Evolutionary conservation across 64 coral and sea anemone genomes (phyloP).

Genomic region (Pocillopora damicornis): DNA sequence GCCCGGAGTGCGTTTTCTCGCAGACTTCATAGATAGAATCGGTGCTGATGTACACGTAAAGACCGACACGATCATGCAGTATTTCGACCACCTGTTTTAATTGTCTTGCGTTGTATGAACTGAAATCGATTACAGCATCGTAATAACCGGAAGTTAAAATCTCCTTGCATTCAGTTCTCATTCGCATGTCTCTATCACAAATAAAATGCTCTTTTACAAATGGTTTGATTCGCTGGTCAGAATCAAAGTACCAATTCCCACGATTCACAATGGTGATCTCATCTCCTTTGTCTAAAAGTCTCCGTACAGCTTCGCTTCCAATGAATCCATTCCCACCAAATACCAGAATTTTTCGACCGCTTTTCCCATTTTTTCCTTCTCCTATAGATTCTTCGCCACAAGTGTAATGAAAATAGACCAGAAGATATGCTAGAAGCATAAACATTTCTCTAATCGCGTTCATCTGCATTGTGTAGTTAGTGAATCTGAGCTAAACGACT

Average conservation of each 20-base stretch:
- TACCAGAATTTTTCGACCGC: conserved; percentile 54
- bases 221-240: conserved; percentile 78
- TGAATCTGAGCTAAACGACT: neutral
- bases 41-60: conserved; percentile 92
- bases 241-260: conserved; percentile 97
- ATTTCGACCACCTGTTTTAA: conserved; percentile 72
- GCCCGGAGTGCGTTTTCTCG: conserved; percentile 65
- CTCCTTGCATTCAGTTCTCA: conserved; percentile 80
- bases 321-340: conserved; percentile 98
- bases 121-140: conserved; percentile 92
- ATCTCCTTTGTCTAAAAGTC: conserved; percentile 62
- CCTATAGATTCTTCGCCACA: neutral
- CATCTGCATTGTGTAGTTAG: conserved; percentile 9
- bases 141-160: conserved; percentile 74
- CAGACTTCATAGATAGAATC: conserved; percentile 91
- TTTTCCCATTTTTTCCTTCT: neutral
- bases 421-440: neutral
- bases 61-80: conserved; percentile 65
- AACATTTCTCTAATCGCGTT: neutral
- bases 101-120: conserved; percentile 72
- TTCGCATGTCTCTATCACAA: conserved; percentile 81
- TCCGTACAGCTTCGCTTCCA: conserved; percentile 69
- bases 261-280: conserved; percentile 82
- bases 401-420: neutral
- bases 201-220: conserved; percentile 53